phyloP scores from a whole-genome alignment of 1,140 invertebrate genomes.

The Cheumatopsyche charites region DNA sequence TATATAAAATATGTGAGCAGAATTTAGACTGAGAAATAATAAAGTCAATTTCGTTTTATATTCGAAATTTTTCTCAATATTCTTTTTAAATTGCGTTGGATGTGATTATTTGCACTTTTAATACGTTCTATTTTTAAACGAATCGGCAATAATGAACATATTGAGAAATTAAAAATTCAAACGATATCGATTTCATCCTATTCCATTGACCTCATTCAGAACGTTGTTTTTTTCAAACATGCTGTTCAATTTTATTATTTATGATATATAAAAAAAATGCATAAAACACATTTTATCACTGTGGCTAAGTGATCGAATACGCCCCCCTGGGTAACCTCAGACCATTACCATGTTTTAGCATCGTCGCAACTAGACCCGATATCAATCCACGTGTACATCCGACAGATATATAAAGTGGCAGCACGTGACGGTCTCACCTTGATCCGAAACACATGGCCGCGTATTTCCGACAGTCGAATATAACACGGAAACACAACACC shows the following conservation, averaged over 20 bases:
- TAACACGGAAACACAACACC: slow-evolving; percentile 34
- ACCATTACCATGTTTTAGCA: background rate
- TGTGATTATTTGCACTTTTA: no score
- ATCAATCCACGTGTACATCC: slow-evolving; percentile 18
- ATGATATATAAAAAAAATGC: no score
- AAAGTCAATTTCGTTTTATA: background rate
- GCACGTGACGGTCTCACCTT: slow-evolving; percentile 41
- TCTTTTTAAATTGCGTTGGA: no score
- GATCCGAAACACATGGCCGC: slow-evolving; percentile 45
- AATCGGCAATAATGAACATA: no score
- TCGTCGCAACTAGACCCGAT: background rate
- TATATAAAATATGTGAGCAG: background rate
- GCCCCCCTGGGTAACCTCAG: background rate
- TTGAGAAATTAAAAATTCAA: no score
- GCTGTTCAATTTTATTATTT: no score
- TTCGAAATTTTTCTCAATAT: no score
- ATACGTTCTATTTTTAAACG: no score
- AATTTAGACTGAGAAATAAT: background rate
- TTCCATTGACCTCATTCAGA: no score
- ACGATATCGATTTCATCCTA: no score
- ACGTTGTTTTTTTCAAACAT: no score
- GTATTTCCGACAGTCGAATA: background rate
- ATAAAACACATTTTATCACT: background rate
- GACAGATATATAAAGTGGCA: slow-evolving; percentile 34
- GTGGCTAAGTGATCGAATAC: background rate